Percentiles rank a stretch among this genome's conserved stretches.
phyloP scores from a whole-genome alignment of 2,113 vertebrate genomes.

The Rattus norvegicus region GRCr8 NC_086020.1:167481501-167482000 shows the following conservation, averaged over 20 bases:
- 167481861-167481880: not conserved
- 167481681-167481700: not conserved
- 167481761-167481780: not conserved
- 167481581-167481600: not conserved
- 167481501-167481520: not conserved
- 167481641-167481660: not conserved
- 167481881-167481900: not conserved
- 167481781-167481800: not conserved
- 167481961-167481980: not conserved
- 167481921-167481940: not conserved
- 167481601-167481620: not conserved
- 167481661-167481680: not conserved
- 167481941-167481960: not conserved
- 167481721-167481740: not conserved
- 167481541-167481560: not conserved
- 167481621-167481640: not conserved
- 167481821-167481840: not conserved
- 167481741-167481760: not conserved
- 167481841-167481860: not conserved
- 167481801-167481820: not conserved
- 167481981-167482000: not conserved
- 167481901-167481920: constrained; percentile 2
- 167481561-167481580: not conserved
- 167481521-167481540: not conserved
- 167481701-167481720: not conserved